Evolutionary conservation across 2,113 vertebrate species (phyloP).

Genomic region (Hipposideros armiger): DNA sequence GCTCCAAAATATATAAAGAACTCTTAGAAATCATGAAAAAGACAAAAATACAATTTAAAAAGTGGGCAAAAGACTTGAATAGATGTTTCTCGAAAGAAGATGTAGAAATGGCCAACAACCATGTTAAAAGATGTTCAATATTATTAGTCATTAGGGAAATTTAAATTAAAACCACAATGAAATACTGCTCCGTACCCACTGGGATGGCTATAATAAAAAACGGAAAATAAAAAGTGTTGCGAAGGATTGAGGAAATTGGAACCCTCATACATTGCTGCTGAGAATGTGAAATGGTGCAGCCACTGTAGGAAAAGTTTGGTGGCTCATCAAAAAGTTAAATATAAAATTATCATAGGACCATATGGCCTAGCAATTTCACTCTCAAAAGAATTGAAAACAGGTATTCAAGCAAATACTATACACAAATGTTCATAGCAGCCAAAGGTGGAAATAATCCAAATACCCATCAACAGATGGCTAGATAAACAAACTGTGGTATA

Average conservation of each 20-base stretch:
- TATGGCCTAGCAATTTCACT: background rate
- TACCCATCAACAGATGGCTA: no score
- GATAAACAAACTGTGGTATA: background rate
- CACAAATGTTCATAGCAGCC: background rate
- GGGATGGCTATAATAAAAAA: background rate
- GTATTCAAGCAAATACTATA: background rate
- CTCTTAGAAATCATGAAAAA: background rate
- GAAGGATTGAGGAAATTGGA: background rate
- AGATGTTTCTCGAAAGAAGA: background rate
- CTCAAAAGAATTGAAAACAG: background rate
- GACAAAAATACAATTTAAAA: background rate
- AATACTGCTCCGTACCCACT: background rate
- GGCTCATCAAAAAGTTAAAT: background rate
- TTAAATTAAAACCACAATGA: background rate
- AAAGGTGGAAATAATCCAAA: background rate
- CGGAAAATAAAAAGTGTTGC: background rate
- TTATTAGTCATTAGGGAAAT: background rate
- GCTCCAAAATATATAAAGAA: background rate
- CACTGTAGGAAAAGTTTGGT: background rate
- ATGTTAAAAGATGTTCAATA: background rate
- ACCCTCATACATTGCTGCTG: background rate
- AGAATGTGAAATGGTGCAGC: background rate
- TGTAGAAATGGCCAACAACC: background rate
- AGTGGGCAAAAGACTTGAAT: background rate
- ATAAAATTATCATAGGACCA: background rate